Conservation (phyloP, 2,113 vertebrate species). For the Eleginops maclovinus region DNA sequence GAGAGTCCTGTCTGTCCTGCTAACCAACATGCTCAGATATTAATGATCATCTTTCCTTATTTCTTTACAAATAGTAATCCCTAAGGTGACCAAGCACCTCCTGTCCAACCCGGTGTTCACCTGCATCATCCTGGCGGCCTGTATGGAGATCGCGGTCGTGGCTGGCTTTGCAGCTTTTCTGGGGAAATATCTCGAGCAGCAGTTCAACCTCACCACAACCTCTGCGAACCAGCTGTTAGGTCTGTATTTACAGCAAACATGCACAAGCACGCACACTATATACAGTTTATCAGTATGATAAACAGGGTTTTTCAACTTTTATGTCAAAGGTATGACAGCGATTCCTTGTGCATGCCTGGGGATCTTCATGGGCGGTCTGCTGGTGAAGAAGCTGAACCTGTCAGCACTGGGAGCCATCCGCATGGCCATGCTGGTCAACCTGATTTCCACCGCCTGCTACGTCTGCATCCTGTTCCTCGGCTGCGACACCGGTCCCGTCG, state of each 20-base stretch:
- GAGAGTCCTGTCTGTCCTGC: background rate
- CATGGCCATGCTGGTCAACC: constrained; percentile 98
- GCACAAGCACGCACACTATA: background rate
- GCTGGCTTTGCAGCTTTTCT: constrained; percentile 96
- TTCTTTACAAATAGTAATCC: constrained; percentile 88
- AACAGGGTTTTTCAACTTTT: background rate
- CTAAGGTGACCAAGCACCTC: constrained; percentile 95
- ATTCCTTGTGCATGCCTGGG: constrained; percentile 97
- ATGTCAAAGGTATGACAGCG: constrained; percentile 92
- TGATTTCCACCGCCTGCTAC: constrained; percentile 97
- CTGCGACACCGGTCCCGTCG: constrained; percentile 95
- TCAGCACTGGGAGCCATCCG: constrained; percentile 95
- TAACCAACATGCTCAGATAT: background rate
- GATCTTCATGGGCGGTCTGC: constrained; percentile 95
- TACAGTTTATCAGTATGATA: background rate
- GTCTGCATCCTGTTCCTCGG: constrained; percentile 98
- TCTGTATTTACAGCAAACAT: constrained; percentile 69
- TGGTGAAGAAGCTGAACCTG: constrained; percentile 97
- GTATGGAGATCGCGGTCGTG: constrained; percentile 98
- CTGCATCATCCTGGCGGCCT: constrained; percentile 95
- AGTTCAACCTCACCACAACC: constrained; percentile 97
- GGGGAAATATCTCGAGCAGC: constrained; percentile 98
- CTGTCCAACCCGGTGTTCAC: constrained; percentile 98
- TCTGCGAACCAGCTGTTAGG: constrained; percentile 98
- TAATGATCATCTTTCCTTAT: background rate